Evolutionary conservation across 2,888 invertebrate genomes (phyloP).

Genomic region (Artemia sp.): DNA sequence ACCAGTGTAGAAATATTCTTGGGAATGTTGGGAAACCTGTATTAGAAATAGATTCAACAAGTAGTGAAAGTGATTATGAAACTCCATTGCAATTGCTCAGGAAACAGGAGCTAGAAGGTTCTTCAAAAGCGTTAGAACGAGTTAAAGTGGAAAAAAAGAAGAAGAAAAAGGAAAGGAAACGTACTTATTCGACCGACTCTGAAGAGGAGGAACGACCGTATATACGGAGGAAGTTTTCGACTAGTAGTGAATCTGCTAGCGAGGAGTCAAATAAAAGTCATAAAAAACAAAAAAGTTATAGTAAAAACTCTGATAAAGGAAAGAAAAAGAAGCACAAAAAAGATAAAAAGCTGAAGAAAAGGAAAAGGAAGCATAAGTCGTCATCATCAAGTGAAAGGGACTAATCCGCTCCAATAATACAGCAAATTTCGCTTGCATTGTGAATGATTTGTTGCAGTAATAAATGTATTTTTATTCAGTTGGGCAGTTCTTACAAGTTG

Average conservation of each 20-base stretch:
- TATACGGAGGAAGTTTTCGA: not conserved
- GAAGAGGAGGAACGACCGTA: too few species aligned
- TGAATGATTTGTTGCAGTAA: too few species aligned
- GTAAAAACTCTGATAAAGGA: not conserved
- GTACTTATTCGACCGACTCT: too few species aligned
- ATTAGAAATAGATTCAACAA: conserved; percentile 82
- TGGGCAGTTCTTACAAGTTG: too few species aligned
- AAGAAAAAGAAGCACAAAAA: conserved; percentile 16
- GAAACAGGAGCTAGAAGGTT: conserved; percentile 46
- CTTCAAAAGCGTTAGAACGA: conserved; percentile 30
- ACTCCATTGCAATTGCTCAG: conserved; percentile 64
- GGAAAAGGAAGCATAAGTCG: conserved; percentile 17
- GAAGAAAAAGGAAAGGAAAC: conserved; percentile 29
- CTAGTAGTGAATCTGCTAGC: not conserved
- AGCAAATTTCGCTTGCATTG: too few species aligned
- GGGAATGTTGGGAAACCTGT: conserved; percentile 85
- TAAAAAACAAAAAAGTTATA: not conserved
- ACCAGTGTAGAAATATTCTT: conserved; percentile 85
- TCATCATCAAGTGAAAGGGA: not conserved
- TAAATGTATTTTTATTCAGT: too few species aligned
- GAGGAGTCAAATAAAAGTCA: not conserved
- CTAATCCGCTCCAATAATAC: not conserved
- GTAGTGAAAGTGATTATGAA: conserved; percentile 57
- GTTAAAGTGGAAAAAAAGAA: conserved; percentile 42
- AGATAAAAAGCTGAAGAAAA: conserved; percentile 19